phyloP scores from a whole-genome alignment of 2,113 vertebrate genomes.

The Crypturellus undulatus region DNA sequence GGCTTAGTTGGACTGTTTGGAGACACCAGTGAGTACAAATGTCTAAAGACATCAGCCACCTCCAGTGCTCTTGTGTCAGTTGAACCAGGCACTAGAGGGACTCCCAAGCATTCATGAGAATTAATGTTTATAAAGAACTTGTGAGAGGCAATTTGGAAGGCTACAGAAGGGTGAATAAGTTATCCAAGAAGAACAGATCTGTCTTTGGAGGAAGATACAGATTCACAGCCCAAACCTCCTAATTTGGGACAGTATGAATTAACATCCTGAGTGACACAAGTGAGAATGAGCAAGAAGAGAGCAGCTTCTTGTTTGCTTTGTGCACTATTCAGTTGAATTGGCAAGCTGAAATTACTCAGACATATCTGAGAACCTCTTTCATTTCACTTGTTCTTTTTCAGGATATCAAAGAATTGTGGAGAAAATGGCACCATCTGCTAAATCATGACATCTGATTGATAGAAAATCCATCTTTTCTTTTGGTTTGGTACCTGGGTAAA shows the following conservation, averaged over 20 bases:
- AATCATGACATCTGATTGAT: not conserved
- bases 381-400: constrained; percentile 20
- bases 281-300: not conserved
- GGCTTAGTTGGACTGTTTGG: not conserved
- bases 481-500: constrained; percentile 40
- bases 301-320: not conserved
- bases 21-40: not conserved
- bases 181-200: not conserved
- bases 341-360: not conserved
- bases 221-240: not conserved
- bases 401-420: not conserved
- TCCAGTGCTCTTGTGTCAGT: not conserved
- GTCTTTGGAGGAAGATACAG: not conserved
- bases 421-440: not conserved
- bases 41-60: not conserved
- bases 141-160: not conserved
- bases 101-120: not conserved
- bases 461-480: constrained; percentile 5
- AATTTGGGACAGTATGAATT: not conserved
- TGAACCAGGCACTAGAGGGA: not conserved
- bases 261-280: not conserved
- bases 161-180: not conserved
- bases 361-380: not conserved
- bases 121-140: not conserved
- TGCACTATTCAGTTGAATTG: not conserved